Base-by-base conservation (phyloP, 2,113 vertebrate species). In the Rhea pennata region DNA sequence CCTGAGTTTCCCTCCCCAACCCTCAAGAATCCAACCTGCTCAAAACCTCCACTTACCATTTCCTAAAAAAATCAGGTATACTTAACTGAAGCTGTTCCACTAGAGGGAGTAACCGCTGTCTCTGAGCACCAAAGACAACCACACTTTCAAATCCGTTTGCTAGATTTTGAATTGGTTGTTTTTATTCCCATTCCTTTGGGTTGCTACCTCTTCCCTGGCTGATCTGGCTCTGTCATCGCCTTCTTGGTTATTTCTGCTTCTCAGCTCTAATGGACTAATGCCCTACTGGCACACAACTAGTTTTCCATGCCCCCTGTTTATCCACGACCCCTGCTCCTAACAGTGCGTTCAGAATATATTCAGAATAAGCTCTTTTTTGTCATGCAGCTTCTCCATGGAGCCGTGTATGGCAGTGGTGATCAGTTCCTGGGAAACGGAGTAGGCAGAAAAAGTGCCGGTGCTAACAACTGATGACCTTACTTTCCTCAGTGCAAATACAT, bases 71-170 rank as follows among this genome's bases (percentile, higher is more conserved):
- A 58, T 33, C 16, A 22, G 44, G 13, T 9, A 19, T 17, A 75
- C 36, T 53, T 80, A 40, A 66, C 4, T 0, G 1, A n/a, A 65
- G 42, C 4, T 75, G 10, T 22, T 93, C 14, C 22, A 53, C 12
- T 24, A 61, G 9, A 1, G 3, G 23, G 23, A 82, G 21, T 53
- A 75, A 58, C 14, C 5, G 1, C 13, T 64, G 62, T 9, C 21
- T 69, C 75, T 48, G 13, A 83, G 20, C 16, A n/a, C 31, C 42
- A 69, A 0, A 0, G n/a, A 36, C 2, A 4, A 44, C 23, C 61
- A 17, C 12, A 10, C 59, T 79, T 65, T 53, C n/a, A 39, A 51
- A 29, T 39, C 15, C 33, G 7, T 88, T 40, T 33, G 4, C 11
- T 26, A 69, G 53, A 53, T 1, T 19, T 90, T 27, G 33, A 15